Evolutionary conservation across 1,140 invertebrate genomes (phyloP), one percentile per base, ranked within the genome.

Genomic region (Solenopsis fugax): DNA sequence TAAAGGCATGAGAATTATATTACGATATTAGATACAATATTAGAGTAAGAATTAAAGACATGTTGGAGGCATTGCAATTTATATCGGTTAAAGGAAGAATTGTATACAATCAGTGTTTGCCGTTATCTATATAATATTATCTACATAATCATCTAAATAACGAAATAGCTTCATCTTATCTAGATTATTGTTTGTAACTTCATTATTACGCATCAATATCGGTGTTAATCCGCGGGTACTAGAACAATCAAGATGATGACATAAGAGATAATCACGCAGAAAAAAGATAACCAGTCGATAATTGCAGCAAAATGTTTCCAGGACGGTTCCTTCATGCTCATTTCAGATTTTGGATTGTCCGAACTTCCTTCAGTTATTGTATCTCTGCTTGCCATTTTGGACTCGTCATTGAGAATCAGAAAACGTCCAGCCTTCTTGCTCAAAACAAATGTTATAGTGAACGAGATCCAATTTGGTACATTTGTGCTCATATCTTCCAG

Each of bases 261-360:
- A 65, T 95, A 95, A 5, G 84, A 89, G 2, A 94, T 12, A 16
- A 82, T 9, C 1, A 91, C 73, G 0, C 37, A 52, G 12, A 94
- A 78, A 24, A 95, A 92, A 0, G 90, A 90, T 0, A 94, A 34
- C 92, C 93, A 92, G 29, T 95, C 93, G 24, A 95, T 50, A 29
- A 94, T 91, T 16, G 90, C 86, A 0, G 93, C 92, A 13, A 94
- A 89, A 18, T 90, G 80, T 87, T 77, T 87, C 94, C 94, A 95
- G 9, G 89, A 81, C 0, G 81, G 77, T 60, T n/a, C n/a, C n/a
- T n/a, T n/a, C n/a, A n/a, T n/a, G n/a, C n/a, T n/a, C n/a, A n/a
- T n/a, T n/a, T n/a, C 37, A 18, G 72, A 34, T 12, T 88, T 87
- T 0, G 87, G 62, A 3, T 81, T 3, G 48, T 92, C 89, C 0